phyloP scores from a whole-genome alignment of 2,113 vertebrate genomes.

The Cyphomyrus discorhynchus region DNA sequence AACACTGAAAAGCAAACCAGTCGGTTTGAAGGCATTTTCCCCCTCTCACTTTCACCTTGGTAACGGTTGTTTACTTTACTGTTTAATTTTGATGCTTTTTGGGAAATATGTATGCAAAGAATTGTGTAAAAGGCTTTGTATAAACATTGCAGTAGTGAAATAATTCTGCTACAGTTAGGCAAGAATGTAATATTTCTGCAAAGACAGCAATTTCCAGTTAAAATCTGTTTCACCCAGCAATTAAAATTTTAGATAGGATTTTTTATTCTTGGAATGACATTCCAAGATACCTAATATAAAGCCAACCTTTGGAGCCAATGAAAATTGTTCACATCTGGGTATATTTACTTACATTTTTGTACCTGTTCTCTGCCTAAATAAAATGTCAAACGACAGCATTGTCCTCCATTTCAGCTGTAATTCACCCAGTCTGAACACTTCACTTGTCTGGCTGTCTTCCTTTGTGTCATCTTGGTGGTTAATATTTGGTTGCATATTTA shows the following conservation, averaged over 20 bases:
- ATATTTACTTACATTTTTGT: neutral
- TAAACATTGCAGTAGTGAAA: neutral
- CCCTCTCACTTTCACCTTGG: neutral
- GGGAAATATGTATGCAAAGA: neutral
- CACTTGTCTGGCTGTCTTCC: neutral
- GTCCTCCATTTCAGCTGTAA: neutral
- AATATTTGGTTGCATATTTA: neutral
- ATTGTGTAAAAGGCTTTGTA: neutral
- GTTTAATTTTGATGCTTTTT: neutral
- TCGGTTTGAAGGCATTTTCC: neutral
- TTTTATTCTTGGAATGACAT: neutral
- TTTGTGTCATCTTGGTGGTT: neutral
- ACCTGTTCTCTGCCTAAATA: neutral
- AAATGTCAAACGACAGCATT: neutral
- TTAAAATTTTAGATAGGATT: neutral
- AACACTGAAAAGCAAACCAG: neutral
- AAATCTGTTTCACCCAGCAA: neutral
- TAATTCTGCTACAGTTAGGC: neutral
- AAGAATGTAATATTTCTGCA: neutral
- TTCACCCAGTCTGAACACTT: neutral
- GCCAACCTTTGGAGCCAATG: neutral
- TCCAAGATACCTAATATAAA: neutral
- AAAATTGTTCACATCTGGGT: neutral
- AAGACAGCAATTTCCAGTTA: neutral
- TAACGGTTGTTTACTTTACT: neutral